Percentiles rank a stretch among this genome's conserved stretches.
phyloP scores from a whole-genome alignment of 2,113 vertebrate genomes.

The Candoia aspera region DNA sequence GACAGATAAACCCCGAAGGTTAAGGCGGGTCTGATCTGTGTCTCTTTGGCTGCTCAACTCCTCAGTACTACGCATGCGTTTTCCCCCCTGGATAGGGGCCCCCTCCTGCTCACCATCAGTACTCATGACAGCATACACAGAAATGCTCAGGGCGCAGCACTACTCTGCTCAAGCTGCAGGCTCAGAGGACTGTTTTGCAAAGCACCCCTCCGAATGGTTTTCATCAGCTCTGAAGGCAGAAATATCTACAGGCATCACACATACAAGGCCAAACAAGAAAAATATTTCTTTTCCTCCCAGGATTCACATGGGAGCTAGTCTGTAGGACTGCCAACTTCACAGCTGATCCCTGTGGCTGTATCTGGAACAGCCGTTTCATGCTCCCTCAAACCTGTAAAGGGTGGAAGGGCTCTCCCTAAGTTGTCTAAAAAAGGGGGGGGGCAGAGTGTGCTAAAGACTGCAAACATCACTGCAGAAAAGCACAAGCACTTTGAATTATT shows the following conservation, averaged over 20 bases:
- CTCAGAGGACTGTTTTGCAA: neutral
- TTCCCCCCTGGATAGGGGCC: too few relatives aligned
- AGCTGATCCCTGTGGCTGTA: neutral
- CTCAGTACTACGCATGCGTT: too few relatives aligned
- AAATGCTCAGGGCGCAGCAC: neutral
- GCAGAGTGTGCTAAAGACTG: neutral
- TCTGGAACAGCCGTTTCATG: neutral
- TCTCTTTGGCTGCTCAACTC: too few relatives aligned
- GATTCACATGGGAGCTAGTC: neutral
- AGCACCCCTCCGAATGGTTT: neutral
- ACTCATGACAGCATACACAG: too few relatives aligned
- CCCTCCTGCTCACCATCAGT: too few relatives aligned
- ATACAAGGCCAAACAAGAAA: neutral
- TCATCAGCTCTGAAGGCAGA: neutral
- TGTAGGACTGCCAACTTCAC: neutral
- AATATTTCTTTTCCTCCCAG: neutral
- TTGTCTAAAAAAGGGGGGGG: neutral
- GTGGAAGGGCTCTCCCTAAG: neutral
- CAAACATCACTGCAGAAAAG: neutral
- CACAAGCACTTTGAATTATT: neutral
- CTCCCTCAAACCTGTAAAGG: neutral
- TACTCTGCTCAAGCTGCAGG: neutral
- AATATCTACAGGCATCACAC: slow-evolving; percentile 4
- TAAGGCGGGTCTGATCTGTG: too few relatives aligned
- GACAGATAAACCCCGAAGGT: too few relatives aligned